Evolutionary conservation across 2,113 vertebrate species (phyloP).

Genomic region (Trichomycterus rosablanca): DNA sequence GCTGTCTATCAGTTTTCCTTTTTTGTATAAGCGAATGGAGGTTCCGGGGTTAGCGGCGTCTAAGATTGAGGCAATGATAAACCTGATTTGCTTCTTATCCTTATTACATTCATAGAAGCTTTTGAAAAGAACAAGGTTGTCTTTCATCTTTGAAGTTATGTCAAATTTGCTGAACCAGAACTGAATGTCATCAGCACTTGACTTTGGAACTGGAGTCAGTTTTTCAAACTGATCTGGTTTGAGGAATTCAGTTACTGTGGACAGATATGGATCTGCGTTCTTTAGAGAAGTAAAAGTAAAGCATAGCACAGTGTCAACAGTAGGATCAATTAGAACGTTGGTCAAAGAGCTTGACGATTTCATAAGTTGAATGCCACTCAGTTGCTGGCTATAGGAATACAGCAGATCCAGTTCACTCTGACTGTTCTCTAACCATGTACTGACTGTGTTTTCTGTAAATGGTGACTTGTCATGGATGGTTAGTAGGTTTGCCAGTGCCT

Average conservation of each 20-base stretch:
- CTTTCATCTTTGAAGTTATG: neutral
- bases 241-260: neutral
- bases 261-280: conserved; percentile 32
- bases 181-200: neutral
- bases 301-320: conserved; percentile 19
- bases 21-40: neutral
- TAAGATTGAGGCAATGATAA: conserved; percentile 8
- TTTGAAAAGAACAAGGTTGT: conserved; percentile 5
- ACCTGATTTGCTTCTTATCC: neutral
- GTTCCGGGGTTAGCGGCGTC: conserved; percentile 9
- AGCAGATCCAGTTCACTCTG: conserved; percentile 37
- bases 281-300: conserved; percentile 49
- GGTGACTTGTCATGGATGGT: neutral
- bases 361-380: conserved; percentile 35
- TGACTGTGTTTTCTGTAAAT: conserved; percentile 24
- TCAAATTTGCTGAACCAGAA: neutral
- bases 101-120: conserved; percentile 3
- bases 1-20: neutral
- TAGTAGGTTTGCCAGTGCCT: conserved; percentile 28
- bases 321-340: conserved; percentile 3
- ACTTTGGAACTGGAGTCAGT: neutral
- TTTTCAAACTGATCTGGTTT: neutral
- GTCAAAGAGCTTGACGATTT: neutral
- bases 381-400: conserved; percentile 14
- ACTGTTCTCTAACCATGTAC: conserved; percentile 44